phyloP scores from a whole-genome alignment of 2,113 vertebrate genomes.

The Pituophis catenifer region DNA sequence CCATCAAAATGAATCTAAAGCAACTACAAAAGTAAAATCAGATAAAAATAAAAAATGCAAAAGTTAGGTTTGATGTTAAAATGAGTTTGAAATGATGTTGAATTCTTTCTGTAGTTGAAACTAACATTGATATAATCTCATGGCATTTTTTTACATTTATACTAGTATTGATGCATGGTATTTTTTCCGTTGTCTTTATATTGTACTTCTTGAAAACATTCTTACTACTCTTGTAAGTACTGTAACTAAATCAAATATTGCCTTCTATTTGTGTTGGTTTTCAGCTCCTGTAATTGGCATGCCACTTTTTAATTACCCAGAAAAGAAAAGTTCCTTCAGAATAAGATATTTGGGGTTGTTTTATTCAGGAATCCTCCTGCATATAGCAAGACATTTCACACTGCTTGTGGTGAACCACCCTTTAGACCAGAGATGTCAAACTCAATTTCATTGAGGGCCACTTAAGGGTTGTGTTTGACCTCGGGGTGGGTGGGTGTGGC shows the following conservation, averaged over 20 bases:
- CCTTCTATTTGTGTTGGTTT: not conserved
- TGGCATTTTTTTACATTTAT: not conserved
- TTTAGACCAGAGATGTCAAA: not conserved
- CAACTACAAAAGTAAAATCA: not conserved
- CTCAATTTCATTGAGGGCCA: no score
- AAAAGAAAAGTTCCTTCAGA: not conserved
- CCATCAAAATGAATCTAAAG: not conserved
- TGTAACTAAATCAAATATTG: not conserved
- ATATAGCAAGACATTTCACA: not conserved
- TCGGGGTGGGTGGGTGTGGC: no score
- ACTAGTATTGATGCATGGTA: rapidly evolving
- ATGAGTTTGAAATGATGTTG: not conserved
- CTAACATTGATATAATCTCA: rapidly evolving
- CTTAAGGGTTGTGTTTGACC: no score
- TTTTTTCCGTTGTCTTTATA: not conserved
- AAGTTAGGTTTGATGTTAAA: not conserved
- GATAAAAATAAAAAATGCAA: not conserved
- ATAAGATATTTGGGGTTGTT: not conserved
- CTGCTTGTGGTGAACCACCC: not conserved
- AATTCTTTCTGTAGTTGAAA: not conserved
- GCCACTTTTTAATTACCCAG: not conserved
- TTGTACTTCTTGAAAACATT: not conserved
- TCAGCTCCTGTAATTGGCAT: not conserved
- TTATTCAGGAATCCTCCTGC: not conserved
- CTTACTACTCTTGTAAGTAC: not conserved